Evolutionary conservation across 2,888 invertebrate genomes (phyloP).

Genomic region (Meta bourneti): DNA sequence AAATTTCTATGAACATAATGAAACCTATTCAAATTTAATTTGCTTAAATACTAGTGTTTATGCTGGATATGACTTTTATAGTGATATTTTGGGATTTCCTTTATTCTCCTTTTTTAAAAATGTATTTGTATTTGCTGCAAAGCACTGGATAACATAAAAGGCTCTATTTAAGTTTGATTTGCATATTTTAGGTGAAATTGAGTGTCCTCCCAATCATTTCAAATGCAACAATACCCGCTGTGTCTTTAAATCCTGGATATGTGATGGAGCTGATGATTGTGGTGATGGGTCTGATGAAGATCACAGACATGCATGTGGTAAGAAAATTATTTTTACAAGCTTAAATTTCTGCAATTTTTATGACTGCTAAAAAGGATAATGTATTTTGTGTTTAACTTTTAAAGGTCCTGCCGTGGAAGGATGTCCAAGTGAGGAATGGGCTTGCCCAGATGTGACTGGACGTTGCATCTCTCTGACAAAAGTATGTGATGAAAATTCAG

Average conservation of each 20-base stretch:
- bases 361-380: neutral
- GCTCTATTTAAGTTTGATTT: neutral
- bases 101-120: too few relatives aligned
- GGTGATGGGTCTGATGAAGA: slow-evolving; percentile 95
- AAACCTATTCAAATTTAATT: too few relatives aligned
- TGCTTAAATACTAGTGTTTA: too few relatives aligned
- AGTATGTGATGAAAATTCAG: slow-evolving; percentile 92
- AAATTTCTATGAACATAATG: too few relatives aligned
- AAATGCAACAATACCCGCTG: slow-evolving; percentile 87
- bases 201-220: slow-evolving; percentile 78
- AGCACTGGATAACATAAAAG: neutral
- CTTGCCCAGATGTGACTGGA: slow-evolving; percentile 87
- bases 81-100: too few relatives aligned
- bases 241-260: slow-evolving; percentile 95
- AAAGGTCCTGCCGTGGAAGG: slow-evolving; percentile 78
- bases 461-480: slow-evolving; percentile 91
- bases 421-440: slow-evolving; percentile 86
- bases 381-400: slow-evolving; percentile 23
- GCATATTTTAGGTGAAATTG: slow-evolving; percentile 79
- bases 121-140: too few relatives aligned
- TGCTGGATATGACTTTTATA: too few relatives aligned
- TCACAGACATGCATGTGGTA: slow-evolving; percentile 80
- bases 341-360: neutral
- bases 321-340: neutral
- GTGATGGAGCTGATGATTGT: slow-evolving; percentile 96